Percentiles rank a stretch among this genome's conserved stretches.
Evolutionary conservation across 2,797 vertebrate species (phyloP).

Genomic region (Eurystomus glaucurus): DNA sequence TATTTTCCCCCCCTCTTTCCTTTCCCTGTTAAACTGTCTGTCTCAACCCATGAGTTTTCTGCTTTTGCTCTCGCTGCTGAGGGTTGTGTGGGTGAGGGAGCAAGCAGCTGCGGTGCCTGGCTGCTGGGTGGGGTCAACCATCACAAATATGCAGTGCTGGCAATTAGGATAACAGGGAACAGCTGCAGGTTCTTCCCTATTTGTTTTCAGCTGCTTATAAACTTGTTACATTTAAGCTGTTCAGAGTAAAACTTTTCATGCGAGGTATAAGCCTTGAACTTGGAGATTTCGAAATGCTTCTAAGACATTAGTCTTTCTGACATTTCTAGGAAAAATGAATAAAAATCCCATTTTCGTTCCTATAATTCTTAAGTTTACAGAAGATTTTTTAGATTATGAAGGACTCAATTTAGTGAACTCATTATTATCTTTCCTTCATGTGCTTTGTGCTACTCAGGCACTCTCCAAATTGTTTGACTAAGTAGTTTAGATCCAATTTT

Average conservation of each 20-base stretch:
- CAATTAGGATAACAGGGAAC: neutral
- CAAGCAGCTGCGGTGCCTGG: neutral
- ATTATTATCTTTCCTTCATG: neutral
- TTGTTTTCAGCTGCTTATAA: neutral
- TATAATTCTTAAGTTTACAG: neutral
- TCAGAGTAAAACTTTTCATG: neutral
- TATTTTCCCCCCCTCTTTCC: neutral
- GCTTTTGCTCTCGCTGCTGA: neutral
- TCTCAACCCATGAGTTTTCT: neutral
- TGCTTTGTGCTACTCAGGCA: neutral
- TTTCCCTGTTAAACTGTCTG: neutral
- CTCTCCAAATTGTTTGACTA: neutral
- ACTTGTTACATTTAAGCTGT: neutral
- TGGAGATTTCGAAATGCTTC: neutral
- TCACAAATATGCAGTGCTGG: neutral
- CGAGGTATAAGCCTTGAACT: neutral
- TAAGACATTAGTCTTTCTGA: neutral
- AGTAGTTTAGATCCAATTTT: neutral
- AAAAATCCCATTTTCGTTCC: neutral
- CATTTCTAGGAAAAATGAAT: neutral
- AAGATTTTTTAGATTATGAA: neutral
- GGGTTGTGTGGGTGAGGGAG: neutral
- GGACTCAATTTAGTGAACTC: neutral
- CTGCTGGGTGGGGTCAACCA: neutral
- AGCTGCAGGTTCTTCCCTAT: neutral